phyloP scores from a whole-genome alignment of 2,113 vertebrate species.

The Mystacornis crossleyi region DNA sequence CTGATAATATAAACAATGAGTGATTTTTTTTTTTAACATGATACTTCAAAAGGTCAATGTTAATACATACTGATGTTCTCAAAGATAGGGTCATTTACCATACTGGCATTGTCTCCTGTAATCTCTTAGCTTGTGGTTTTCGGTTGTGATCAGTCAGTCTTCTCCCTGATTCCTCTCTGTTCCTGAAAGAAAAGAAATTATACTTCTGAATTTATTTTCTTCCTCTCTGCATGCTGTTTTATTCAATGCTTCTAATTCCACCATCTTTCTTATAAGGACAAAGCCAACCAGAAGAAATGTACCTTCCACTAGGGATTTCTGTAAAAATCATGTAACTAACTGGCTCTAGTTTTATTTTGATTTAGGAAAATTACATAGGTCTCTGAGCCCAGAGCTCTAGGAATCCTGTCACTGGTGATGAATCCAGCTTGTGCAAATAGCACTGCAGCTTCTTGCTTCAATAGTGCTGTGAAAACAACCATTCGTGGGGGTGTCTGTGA shows the following conservation, averaged over 20 bases:
- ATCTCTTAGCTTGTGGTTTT: background rate
- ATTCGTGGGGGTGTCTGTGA: background rate
- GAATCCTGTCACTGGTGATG: background rate
- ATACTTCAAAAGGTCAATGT: background rate
- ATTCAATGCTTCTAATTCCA: background rate
- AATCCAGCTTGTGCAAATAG: background rate
- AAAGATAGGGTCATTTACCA: background rate
- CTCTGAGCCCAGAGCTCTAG: background rate
- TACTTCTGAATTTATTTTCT: background rate
- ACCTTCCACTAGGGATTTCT: background rate
- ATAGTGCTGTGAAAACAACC: background rate
- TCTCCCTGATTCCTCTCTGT: background rate
- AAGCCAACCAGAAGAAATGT: background rate
- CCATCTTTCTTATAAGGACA: background rate
- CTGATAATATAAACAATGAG: background rate
- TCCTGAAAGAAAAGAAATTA: background rate
- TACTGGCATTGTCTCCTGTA: background rate
- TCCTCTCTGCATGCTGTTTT: background rate
- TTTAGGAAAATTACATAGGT: background rate
- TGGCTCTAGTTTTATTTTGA: background rate
- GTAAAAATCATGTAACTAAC: background rate
- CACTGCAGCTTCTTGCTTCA: background rate
- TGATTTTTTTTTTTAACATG: background rate
- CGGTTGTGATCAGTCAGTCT: background rate
- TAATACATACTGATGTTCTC: background rate